phyloP scores from a whole-genome alignment of 2,888 invertebrate species.

The Rhagonycha fulva region DNA sequence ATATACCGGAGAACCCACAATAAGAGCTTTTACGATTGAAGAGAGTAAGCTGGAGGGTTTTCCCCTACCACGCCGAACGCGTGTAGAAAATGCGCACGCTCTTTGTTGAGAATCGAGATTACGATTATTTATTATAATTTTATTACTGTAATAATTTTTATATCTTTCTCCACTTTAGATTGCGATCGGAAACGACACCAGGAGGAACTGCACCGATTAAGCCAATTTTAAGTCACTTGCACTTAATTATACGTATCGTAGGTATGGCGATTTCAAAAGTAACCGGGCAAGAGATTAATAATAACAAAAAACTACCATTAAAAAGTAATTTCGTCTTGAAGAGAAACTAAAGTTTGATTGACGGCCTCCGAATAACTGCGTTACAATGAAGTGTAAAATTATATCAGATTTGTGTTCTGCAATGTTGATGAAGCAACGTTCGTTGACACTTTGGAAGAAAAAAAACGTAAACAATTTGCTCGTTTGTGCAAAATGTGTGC shows the following conservation, averaged over 20 bases:
- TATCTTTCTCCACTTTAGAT: neutral
- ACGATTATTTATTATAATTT: neutral
- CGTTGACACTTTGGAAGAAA: neutral
- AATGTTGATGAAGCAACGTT: neutral
- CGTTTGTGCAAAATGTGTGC: neutral
- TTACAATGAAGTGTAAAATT: neutral
- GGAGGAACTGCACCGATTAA: neutral
- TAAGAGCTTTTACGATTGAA: conserved; percentile 18
- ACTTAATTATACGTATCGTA: neutral
- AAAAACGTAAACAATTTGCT: neutral
- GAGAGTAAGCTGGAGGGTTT: conserved; percentile 23
- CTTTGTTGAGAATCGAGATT: conserved; percentile 14
- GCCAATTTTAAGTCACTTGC: neutral
- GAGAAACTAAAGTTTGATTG: neutral
- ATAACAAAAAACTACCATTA: neutral
- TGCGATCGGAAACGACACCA: neutral
- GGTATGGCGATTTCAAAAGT: neutral
- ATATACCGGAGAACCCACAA: conserved; percentile 21
- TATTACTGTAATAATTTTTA: conserved; percentile 4
- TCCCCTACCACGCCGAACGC: conserved; percentile 37
- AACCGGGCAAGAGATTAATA: neutral
- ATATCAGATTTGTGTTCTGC: neutral
- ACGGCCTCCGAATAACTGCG: neutral
- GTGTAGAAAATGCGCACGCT: conserved; percentile 37
- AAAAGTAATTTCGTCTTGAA: neutral